Evolutionary conservation across 2,888 invertebrate genomes (phyloP).

Genomic region (Pardosa pseudoannulata): DNA sequence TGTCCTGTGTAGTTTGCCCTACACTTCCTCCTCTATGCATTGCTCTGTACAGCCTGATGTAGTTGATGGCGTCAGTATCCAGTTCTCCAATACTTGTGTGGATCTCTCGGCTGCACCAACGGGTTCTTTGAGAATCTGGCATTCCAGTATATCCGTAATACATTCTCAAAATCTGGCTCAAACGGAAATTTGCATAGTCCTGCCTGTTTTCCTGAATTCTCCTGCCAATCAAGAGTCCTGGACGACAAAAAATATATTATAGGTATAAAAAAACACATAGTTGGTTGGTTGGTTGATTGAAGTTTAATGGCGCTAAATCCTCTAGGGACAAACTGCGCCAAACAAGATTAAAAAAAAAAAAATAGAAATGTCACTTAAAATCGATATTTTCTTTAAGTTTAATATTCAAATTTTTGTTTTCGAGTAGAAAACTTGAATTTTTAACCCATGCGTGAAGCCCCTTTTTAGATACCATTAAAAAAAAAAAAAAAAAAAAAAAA

Average conservation of each 20-base stretch:
- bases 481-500: too few relatives aligned
- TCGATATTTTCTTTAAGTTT: too few relatives aligned
- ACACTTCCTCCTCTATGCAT: background rate
- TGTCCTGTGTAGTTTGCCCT: background rate
- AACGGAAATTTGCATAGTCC: conserved; percentile 17
- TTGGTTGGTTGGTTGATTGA: too few relatives aligned
- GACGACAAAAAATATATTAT: background rate
- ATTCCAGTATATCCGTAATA: conserved; percentile 68
- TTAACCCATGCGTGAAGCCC: too few relatives aligned
- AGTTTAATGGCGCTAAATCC: too few relatives aligned
- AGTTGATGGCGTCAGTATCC: conserved; percentile 16
- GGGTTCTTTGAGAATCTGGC: background rate
- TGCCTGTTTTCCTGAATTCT: conserved; percentile 24
- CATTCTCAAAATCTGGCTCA: conserved; percentile 73
- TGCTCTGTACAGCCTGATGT: conserved; percentile 15
- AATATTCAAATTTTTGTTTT: too few relatives aligned
- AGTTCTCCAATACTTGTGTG: background rate
- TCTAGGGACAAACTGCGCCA: too few relatives aligned
- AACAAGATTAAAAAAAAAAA: too few relatives aligned
- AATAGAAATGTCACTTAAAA: too few relatives aligned
- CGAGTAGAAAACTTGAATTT: too few relatives aligned
- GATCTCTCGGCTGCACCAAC: conserved; percentile 48
- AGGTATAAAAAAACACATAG: too few relatives aligned
- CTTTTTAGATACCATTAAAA: too few relatives aligned
- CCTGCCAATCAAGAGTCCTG: conserved; percentile 42